A percentile compares a stretch with the other conserved stretches of the same genome.
Conservation (phyloP, 1,140 invertebrate genomes). For the Chelonus insularis region DNA sequence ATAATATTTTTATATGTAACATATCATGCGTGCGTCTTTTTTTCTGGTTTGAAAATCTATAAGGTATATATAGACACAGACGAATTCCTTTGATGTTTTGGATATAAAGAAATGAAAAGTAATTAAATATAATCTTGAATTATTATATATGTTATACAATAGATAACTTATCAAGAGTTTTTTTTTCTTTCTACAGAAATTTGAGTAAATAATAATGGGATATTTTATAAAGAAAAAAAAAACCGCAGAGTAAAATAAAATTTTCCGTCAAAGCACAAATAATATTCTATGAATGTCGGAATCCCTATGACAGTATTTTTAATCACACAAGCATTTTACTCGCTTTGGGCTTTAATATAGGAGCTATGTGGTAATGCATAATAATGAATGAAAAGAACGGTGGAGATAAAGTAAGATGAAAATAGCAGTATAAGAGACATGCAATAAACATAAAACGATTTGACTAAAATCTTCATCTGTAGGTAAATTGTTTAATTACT, state of each 20-base stretch:
- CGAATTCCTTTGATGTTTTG: too few relatives aligned
- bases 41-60: too few relatives aligned
- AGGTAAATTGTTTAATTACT: slow-evolving; percentile 61
- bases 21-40: too few relatives aligned
- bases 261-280: slow-evolving; percentile 13
- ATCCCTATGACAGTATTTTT: slow-evolving; percentile 56
- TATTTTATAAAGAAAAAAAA: too few relatives aligned
- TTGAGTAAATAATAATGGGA: too few relatives aligned
- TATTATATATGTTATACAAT: too few relatives aligned
- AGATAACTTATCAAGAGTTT: too few relatives aligned
- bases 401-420: not conserved
- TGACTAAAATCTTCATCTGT: slow-evolving; percentile 59
- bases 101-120: too few relatives aligned
- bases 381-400: slow-evolving; percentile 40
- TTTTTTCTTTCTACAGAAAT: too few relatives aligned
- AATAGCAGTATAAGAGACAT: not conserved
- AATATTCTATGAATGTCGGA: slow-evolving; percentile 39
- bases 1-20: too few relatives aligned
- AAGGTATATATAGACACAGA: too few relatives aligned
- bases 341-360: slow-evolving; percentile 52
- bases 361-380: slow-evolving; percentile 58
- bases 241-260: not conserved
- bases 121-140: too few relatives aligned
- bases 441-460: slow-evolving; percentile 48
- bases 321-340: slow-evolving; percentile 56